A percentile compares a stretch with the other conserved stretches of the same genome.
phyloP scores from a whole-genome alignment of 2,113 vertebrate species.

The Melanerpes aurifrons region DNA sequence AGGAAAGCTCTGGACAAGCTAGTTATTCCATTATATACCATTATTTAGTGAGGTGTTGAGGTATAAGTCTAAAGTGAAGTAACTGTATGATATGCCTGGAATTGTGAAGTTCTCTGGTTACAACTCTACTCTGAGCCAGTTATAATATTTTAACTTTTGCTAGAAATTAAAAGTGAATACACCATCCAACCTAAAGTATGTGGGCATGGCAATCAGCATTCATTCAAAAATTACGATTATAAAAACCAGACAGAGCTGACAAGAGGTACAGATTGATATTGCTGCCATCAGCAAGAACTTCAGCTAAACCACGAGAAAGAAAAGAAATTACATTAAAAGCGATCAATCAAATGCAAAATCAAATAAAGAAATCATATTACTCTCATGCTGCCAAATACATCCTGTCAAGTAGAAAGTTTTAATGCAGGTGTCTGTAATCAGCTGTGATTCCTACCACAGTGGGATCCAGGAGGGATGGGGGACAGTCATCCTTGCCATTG shows the following conservation, averaged over 20 bases:
- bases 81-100: not conserved
- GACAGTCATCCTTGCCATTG: not conserved
- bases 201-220: not conserved
- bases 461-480: not conserved
- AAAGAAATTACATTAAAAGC: conserved; percentile 39
- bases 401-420: not conserved
- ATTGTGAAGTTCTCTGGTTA: not conserved
- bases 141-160: not conserved
- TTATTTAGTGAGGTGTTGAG: too few species aligned
- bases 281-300: conserved; percentile 29
- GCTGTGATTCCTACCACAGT: not conserved
- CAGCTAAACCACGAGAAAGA: conserved; percentile 20
- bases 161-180: not conserved
- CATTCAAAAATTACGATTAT: not conserved
- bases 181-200: not conserved
- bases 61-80: not conserved
- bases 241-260: not conserved
- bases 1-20: not conserved
- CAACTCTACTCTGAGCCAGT: not conserved
- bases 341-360: conserved; percentile 1
- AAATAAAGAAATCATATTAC: conserved; percentile 15
- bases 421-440: not conserved
- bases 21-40: not conserved
- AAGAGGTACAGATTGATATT: not conserved
- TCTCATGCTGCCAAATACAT: not conserved